Conservation (phyloP, 2,797 vertebrate species). For the Antrozous pallidus region DNA sequence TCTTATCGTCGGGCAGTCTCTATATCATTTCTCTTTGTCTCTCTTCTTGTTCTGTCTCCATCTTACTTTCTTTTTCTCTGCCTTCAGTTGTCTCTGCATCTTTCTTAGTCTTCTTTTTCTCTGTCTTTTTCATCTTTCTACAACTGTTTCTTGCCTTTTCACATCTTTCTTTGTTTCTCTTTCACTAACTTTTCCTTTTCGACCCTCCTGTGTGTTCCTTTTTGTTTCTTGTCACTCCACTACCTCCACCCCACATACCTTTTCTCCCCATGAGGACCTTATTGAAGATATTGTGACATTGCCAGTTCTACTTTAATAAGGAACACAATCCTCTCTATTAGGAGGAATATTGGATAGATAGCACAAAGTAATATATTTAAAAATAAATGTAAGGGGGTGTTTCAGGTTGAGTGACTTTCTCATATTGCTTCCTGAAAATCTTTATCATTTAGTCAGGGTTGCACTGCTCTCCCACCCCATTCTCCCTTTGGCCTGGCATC, state of each 20-base stretch:
- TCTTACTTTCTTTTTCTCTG: constrained; percentile 1
- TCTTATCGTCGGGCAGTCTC: neutral
- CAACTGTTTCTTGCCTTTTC: neutral
- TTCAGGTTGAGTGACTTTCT: constrained; percentile 9
- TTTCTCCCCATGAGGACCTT: neutral
- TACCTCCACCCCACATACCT: neutral
- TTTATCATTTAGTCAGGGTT: neutral
- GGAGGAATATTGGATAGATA: neutral
- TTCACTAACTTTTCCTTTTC: neutral
- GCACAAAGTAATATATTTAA: neutral
- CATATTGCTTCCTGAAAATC: neutral
- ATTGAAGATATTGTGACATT: neutral
- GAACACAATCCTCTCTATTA: neutral
- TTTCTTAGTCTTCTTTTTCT: neutral
- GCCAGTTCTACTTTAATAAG: constrained; percentile 12
- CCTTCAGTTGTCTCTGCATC: neutral
- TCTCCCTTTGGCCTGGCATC: neutral
- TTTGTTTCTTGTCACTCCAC: neutral
- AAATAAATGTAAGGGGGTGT: neutral
- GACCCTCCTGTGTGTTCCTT: neutral
- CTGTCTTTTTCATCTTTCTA: neutral
- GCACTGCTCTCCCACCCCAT: neutral
- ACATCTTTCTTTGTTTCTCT: neutral
- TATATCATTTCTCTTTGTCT: neutral
- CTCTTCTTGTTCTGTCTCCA: neutral